Percentiles rank a stretch among this genome's conserved stretches.
Evolutionary conservation across 2,888 invertebrate genomes (phyloP).

Genomic region (Troilus luridus): DNA sequence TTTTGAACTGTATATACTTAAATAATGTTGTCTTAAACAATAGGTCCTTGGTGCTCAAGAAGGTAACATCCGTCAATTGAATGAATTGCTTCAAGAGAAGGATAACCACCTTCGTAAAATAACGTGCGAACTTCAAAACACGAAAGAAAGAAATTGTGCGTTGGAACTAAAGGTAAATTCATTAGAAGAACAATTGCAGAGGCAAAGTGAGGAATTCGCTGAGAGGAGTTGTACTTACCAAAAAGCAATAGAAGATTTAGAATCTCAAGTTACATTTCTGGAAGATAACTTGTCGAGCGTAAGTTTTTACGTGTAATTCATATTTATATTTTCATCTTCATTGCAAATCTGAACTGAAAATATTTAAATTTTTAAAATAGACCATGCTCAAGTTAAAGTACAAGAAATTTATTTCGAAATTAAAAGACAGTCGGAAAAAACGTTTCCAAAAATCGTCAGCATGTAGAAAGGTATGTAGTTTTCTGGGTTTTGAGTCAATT

Average conservation of each 20-base stretch:
- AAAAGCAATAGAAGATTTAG: slow-evolving; percentile 41
- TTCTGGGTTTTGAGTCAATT: not conserved
- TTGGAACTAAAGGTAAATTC: not conserved
- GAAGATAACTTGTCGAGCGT: not conserved
- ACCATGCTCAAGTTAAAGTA: slow-evolving; percentile 5
- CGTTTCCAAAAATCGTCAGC: not conserved
- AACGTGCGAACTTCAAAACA: not conserved
- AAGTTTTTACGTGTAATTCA: not conserved
- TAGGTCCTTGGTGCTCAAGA: not conserved
- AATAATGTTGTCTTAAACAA: not conserved
- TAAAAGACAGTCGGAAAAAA: not conserved
- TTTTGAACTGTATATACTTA: not conserved
- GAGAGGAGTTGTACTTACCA: slow-evolving; percentile 27
- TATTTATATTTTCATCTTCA: not conserved
- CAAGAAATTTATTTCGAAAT: not conserved
- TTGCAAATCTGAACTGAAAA: not conserved
- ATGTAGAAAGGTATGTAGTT: not conserved
- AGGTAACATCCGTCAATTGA: not conserved
- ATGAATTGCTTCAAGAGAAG: not conserved
- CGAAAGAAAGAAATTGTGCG: not conserved
- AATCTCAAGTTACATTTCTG: slow-evolving; percentile 14
- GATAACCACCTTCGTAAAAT: not conserved
- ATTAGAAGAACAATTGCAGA: slow-evolving; percentile 4
- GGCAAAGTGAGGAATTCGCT: slow-evolving; percentile 2
- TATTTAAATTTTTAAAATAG: slow-evolving; percentile 11